Evolutionary conservation across 2,888 invertebrate species (phyloP), one percentile per base, ranked within the genome.

Genomic region (Hipparchia semele): DNA sequence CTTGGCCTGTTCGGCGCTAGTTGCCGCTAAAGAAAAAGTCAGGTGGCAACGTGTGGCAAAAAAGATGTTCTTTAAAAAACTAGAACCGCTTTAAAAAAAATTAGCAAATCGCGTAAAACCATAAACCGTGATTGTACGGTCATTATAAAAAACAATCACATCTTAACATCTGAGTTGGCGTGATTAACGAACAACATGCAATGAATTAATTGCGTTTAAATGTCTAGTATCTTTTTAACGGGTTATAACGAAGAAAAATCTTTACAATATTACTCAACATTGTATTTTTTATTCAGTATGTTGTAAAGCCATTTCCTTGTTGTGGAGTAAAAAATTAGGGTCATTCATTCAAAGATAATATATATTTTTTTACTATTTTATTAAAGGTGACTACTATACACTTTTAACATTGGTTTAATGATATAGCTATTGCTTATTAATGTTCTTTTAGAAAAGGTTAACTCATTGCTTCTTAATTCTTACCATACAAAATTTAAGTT

Each of bases 61-160:
- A 23, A 23, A 23, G 23, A 23, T 23, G 23, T 23, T 23, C 23
- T 13, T 13, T 7, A 13, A 58, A 13, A 13, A n/a, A n/a, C 6
- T n/a, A 54, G 33, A 45, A 6, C 6, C 12, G 6, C 45, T 12
- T 12, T 4, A n/a, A 61, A 60, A 61, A 56, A 51, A 46, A 39
- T 49, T 60, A 7, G 65, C 51, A 68, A 65, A 71, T 60, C 64
- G 53, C 8, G 33, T 59, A 39, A 53, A 62, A 13, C 39, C 45
- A 53, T 64, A 8, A 68, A 71, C 49, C 64, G 56, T 60, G 68
- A 71, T 51, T 13, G 33, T 49, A 56, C n/a, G 46, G 39, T 58
- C n/a, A 10, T 56, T 58, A 46, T 8, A 39, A 49, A 39, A 10
- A 62, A 62, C 53, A 68, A 56, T 13, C 45, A 6, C 39, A n/a